Percentiles rank a stretch among this genome's conserved stretches.
These are phyloP conservation scores for Galendromus occidentalis DNA, from an alignment of 1,140 invertebrate genomes.

Conservation along the genomic window DNA sequence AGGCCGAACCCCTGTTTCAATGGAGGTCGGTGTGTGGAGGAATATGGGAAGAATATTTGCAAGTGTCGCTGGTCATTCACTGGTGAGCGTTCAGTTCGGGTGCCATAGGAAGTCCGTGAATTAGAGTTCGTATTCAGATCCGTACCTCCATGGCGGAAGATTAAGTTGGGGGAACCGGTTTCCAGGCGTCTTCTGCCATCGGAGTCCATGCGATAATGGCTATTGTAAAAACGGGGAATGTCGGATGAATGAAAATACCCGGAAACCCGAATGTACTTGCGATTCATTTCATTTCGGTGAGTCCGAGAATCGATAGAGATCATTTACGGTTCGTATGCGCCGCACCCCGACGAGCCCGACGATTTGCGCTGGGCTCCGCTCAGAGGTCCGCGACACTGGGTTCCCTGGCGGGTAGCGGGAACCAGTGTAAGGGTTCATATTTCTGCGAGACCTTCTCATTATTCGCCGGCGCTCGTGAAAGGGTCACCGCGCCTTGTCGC, in stretches of 20 bases:
- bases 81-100: background rate
- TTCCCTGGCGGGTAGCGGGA: too few species aligned
- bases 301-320: too few species aligned
- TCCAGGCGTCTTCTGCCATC: background rate
- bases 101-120: background rate
- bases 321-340: too few species aligned
- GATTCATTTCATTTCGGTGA: background rate
- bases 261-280: conserved; percentile 2
- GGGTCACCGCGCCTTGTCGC: too few species aligned
- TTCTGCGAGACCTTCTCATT: too few species aligned
- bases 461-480: too few species aligned
- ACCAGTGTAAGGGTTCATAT: too few species aligned
- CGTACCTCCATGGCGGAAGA: background rate
- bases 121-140: background rate
- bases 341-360: too few species aligned
- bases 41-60: background rate
- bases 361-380: too few species aligned
- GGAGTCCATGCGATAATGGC: conserved; percentile 3
- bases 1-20: conserved; percentile 9
- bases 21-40: background rate
- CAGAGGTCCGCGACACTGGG: too few species aligned
- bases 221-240: background rate
- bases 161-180: too few species aligned
- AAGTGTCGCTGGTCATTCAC: background rate
- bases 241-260: background rate